These are phyloP conservation scores for Geotrupes spiniger DNA, from an alignment of 2,888 invertebrate genomes.

Conservation along the genomic window DNA sequence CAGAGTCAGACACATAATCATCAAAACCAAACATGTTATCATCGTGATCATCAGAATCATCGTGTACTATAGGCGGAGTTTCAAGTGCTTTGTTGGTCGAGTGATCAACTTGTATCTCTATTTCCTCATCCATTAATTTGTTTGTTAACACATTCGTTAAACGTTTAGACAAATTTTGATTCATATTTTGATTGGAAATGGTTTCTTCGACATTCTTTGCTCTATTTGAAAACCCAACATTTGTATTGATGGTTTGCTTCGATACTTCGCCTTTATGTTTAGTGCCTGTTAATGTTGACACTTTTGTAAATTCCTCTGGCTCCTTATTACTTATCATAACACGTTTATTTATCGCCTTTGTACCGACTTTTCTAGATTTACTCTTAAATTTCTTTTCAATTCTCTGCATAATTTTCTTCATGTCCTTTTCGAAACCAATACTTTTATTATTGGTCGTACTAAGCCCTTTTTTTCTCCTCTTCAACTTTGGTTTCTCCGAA, in stretches of 20 bases:
- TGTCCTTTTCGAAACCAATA: conserved; percentile 15
- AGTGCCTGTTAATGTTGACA: too few relatives aligned
- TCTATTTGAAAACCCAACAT: neutral
- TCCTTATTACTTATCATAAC: neutral
- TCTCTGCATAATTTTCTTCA: conserved; percentile 8
- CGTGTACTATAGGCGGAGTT: neutral
- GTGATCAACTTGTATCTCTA: too few relatives aligned
- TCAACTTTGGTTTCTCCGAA: conserved; percentile 7
- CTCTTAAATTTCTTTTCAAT: conserved; percentile 10
- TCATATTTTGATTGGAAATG: neutral
- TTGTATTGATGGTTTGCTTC: too few relatives aligned
- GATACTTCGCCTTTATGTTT: too few relatives aligned
- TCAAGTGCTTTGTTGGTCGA: too few relatives aligned
- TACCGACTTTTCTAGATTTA: neutral
- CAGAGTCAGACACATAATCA: neutral
- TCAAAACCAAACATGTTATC: neutral
- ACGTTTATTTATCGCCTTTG: neutral
- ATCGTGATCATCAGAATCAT: neutral
- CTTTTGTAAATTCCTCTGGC: too few relatives aligned
- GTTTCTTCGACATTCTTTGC: neutral
- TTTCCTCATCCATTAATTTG: too few relatives aligned
- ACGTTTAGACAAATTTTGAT: neutral
- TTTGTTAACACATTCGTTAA: neutral
- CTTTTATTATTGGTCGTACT: conserved; percentile 2
- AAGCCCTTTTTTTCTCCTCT: neutral